Evolutionary conservation across 2,888 invertebrate genomes (phyloP), one percentile per base, ranked within the genome.

Genomic region (Ochlodes sylvanus): DNA sequence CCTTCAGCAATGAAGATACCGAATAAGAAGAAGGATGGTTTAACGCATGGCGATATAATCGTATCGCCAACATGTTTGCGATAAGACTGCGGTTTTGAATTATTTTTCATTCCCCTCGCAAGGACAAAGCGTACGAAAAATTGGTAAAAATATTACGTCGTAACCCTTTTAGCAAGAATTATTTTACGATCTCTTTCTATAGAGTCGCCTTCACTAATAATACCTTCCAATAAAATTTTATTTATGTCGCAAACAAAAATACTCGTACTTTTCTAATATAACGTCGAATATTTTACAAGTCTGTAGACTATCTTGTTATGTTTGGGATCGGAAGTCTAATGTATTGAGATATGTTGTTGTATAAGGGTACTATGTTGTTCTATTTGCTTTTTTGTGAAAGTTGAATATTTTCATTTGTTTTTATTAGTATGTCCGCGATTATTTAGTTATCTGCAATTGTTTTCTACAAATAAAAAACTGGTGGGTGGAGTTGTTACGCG

Each of bases 131-230:
- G 42, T 38, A 63, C 42, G 32, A 52, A 63, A 56, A 56, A 63
- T 55, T 44, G 63, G 55, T 9, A 56, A 63, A 38, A 63, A 63
- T 56, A 56, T 63, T 27, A 63, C 55, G 54, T 56, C 63, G 63
- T 56, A 63, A 63, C 63, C 63, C 63, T 63, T 63, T 63, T 63
- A 63, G 55, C 63, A 15, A 44, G 32, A 55, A 44, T 55, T 44
- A 44, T 56, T 63, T 63, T 63, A 63, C 32, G 63, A 63, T 17
- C 56, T 42, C 44, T 56, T 63, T 63, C 56, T 44, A 56, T 56
- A 32, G 38, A 56, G 32, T 44, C 17, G 44, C 27, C 44, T 62
- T 34, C 15, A 34, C 63, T 63, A 56, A 63, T 56, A 63, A 55
- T 56, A 56, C 42, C 63, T 63, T 63, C 56, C 41, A 41, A 63